Conservation (phyloP, 1,140 invertebrate species). For the Varroa destructor region DNA sequence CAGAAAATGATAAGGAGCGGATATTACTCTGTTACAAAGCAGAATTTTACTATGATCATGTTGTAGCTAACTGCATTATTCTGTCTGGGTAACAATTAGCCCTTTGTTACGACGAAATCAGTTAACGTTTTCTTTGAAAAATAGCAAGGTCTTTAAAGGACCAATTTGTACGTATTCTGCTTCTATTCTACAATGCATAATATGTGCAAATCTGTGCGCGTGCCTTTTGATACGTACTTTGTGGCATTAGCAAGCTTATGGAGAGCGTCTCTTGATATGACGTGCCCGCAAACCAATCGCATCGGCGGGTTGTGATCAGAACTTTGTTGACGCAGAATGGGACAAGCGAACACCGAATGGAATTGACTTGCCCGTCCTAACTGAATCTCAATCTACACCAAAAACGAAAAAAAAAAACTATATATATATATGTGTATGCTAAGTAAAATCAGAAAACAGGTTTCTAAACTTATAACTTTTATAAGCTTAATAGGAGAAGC, state of each 20-base stretch:
- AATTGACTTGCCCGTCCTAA: conserved; percentile 70
- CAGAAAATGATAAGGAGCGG: conserved; percentile 28
- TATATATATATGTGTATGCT: neutral
- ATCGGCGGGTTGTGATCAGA: conserved; percentile 94
- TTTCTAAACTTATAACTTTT: neutral
- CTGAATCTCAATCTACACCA: conserved; percentile 70
- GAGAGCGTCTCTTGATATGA: conserved; percentile 90
- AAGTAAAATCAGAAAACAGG: conserved; percentile 23
- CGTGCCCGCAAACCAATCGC: conserved; percentile 89
- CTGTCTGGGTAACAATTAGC: no score
- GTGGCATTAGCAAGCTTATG: conserved; percentile 81
- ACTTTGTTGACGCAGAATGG: conserved; percentile 88
- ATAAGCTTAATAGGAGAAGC: conserved; percentile 28
- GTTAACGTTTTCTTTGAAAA: no score
- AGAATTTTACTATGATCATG: no score
- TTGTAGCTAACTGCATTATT: no score
- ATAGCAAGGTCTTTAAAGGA: no score
- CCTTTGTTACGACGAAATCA: no score
- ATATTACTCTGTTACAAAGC: no score
- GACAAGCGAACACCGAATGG: conserved; percentile 96
- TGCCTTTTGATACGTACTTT: conserved; percentile 52
- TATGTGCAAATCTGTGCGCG: no score
- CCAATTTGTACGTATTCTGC: no score
- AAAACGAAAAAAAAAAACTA: conserved; percentile 35
- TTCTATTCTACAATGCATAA: no score